Conservation (phyloP, 2,113 vertebrate genomes). For the Leptosomus discolor region DNA sequence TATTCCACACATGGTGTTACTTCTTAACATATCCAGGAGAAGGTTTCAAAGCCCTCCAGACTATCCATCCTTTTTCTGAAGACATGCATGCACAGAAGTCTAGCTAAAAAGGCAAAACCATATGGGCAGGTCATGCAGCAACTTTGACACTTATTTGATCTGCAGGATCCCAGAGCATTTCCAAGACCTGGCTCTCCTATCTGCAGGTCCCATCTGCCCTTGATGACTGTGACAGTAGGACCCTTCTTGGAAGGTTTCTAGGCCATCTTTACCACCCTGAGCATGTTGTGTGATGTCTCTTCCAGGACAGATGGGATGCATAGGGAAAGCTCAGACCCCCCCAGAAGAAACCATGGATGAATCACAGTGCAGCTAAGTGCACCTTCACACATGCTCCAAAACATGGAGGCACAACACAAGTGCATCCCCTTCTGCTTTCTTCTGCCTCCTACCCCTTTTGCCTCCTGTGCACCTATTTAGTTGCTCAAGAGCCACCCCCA, state of each 20-base stretch:
- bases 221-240: neutral
- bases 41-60: neutral
- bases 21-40: neutral
- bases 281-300: neutral
- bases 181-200: constrained; percentile 4
- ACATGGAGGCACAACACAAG: neutral
- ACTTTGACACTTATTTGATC: neutral
- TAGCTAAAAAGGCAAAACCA: neutral
- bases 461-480: neutral
- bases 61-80: neutral
- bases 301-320: constrained; percentile 10
- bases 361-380: neutral
- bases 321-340: neutral
- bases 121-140: neutral
- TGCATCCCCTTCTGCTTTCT: neutral
- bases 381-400: neutral
- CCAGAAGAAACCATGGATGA: neutral
- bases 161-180: neutral
- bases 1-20: neutral
- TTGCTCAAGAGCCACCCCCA: neutral
- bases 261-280: neutral
- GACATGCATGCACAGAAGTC: neutral
- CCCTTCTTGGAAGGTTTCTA: neutral
- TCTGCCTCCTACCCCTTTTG: neutral
- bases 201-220: constrained; percentile 7